Evolutionary conservation across 2,113 vertebrate species (phyloP), one percentile per base, ranked within the genome.

Genomic region (Nansenia antarctica): DNA sequence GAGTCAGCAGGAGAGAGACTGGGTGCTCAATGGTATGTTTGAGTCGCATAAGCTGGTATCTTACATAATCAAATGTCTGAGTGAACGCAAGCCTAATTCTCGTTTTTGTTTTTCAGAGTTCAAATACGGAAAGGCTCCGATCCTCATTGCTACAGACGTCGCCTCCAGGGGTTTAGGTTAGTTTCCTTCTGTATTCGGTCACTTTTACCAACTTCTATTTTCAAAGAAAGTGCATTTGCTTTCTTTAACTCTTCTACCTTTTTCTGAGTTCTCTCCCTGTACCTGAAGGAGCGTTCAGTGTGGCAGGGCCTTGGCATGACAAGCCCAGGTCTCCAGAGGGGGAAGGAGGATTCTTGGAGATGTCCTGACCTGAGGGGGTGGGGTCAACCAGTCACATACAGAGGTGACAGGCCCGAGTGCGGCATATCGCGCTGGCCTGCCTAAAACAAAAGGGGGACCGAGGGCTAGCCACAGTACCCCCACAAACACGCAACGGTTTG

Each of bases 261-360:
- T n/a, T n/a, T 97, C 94, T 94, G 94, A 98, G 96, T 96, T 96
- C n/a, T 94, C 93, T 96, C 89, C 95, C 96, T 93, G 88, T 83
- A 94, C 94, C 95, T 94, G 93, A 99, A 98, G 98, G 98, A 96
- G 96, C 95, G 94, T 96, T 96, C 95, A 96, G 93, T 96, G 92
- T 97, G 98, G 97, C 98, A 98, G 96, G 96, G 95, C 95, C 95
- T 99, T 98, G 98, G 98, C 98, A 99, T 99, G 98, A 98, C 95
- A 95, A 88, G 94, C 95, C 95, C 96, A 98, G 97, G 96, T 96
- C 94, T 94, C 95, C 95, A 95, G 92, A 92, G 96, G 96, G 96
- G 96, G 97, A 96, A 96, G 96, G 96, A 97, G 96, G 95, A 98
- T 95, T 98, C 95, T 94, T 98, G 95, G 93, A 94, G 94, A 76